Percentiles rank a stretch among this genome's conserved stretches.
These are phyloP conservation scores for Hemaris fuciformis DNA, from an alignment of 2,888 invertebrate genomes.

Conservation along the genomic window DNA sequence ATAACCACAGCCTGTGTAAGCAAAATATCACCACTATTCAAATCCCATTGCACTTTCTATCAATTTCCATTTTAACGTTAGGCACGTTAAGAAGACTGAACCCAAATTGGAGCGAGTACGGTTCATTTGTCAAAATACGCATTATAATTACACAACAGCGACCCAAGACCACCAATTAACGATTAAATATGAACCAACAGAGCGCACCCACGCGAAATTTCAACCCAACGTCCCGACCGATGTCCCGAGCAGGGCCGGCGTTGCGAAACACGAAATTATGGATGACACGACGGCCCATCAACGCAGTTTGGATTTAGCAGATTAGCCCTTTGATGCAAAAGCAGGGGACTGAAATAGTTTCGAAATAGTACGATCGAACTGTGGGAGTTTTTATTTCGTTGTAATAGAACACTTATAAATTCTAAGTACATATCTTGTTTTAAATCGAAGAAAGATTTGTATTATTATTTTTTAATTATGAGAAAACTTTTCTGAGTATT, in stretches of 20 bases:
- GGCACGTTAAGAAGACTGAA: no score
- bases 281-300: not conserved
- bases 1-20: no score
- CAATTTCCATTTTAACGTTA: no score
- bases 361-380: not conserved
- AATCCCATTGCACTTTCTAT: no score
- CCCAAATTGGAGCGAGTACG: no score
- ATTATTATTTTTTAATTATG: no score
- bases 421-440: no score
- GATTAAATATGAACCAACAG: slow-evolving; percentile 50
- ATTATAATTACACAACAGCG: slow-evolving; percentile 44
- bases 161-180: slow-evolving; percentile 52
- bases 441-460: no score
- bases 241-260: slow-evolving; percentile 10
- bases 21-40: no score
- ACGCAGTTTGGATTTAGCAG: not conserved
- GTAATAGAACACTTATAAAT: no score
- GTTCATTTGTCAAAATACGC: not conserved
- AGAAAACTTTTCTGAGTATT: no score
- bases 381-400: not conserved
- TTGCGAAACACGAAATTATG: slow-evolving; percentile 13
- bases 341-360: not conserved
- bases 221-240: not conserved
- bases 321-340: not conserved
- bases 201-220: slow-evolving; percentile 26